Base-by-base conservation (phyloP, 2,113 vertebrate species). In the Lates calcarifer region DNA sequence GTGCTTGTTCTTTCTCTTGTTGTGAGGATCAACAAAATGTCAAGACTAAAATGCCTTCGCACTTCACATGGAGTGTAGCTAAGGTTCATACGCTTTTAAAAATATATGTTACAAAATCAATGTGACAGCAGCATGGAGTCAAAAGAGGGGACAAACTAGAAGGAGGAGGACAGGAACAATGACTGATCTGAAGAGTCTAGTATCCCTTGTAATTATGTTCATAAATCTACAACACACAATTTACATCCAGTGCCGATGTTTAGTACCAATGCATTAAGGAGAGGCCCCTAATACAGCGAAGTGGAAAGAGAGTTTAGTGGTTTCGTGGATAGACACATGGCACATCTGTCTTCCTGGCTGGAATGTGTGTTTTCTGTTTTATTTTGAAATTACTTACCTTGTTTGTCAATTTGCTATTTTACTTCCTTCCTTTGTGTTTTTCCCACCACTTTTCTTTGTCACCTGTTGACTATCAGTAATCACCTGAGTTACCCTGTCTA, bases 1-100 rank as follows among this genome's bases (percentile, higher is more conserved):
- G 57, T 66, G 77, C 56, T 81, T 84, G 51, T 86, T 74, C 70
- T 79, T 79, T 87, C 74, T 55, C 69, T 83, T 70, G 61, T 69
- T 41, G 62, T 83, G 74, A 82, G 63, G 60, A 85, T 86, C 77
- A 87, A 81, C 74, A 64, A 56, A 51, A 69, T 72, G 71, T 68
- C 86, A 53, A 33, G 49, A 11, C 49, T 14, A 33, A 53, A 87
- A 58, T 53, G 69, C 55, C 37, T 68, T 53, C 15, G n/a, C 8
- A 49, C 39, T 61, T 63, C 77, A 37, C 57, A 26, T 2, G 24
- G 33, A 35, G 53, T 45, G 68, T 55, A 18, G 61, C 56, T 3
- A 11, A 61, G 67, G 69, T 39, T 82, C 69, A 41, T 17, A 31
- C 6, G 22, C 56, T 66, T 66, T 57, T 5, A 74, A 63, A 63